Conservation (phyloP, 2,113 vertebrate species). For the Amblyornis subalaris region DNA sequence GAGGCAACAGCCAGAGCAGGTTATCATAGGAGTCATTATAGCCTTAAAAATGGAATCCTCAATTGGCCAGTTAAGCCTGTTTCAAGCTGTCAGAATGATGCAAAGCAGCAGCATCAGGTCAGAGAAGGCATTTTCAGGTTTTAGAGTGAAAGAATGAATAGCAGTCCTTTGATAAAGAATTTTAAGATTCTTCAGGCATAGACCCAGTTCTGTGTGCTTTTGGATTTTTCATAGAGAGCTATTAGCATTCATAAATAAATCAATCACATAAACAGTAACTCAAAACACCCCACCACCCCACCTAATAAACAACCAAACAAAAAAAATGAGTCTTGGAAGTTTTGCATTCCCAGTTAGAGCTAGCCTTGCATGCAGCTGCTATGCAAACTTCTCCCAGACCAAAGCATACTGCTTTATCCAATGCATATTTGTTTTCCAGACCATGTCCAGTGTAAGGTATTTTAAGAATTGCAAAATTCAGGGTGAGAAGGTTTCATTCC, state of each 20-base stretch:
- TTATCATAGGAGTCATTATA: constrained; percentile 23
- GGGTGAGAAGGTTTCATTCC: not conserved
- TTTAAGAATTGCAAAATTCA: not conserved
- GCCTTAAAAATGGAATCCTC: constrained; percentile 6
- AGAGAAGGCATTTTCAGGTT: not conserved
- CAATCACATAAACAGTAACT: not conserved
- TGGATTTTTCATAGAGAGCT: not conserved
- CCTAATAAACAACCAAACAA: not conserved
- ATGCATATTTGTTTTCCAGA: not conserved
- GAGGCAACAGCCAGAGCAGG: not conserved
- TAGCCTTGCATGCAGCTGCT: not conserved
- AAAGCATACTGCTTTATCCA: not conserved
- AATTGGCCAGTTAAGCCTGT: not conserved
- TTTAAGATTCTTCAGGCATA: not conserved
- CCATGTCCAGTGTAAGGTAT: not conserved
- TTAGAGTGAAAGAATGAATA: not conserved
- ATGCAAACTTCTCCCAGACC: not conserved
- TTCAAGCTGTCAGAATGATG: constrained; percentile 21
- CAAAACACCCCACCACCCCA: not conserved
- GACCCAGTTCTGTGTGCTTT: not conserved
- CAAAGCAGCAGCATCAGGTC: not conserved
- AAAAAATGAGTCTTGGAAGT: not conserved
- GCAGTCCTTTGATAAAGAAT: not conserved
- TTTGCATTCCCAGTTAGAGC: not conserved
- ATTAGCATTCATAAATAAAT: not conserved